Conservation (phyloP, 2,888 invertebrate genomes). For the Palloptera scutellata region DNA sequence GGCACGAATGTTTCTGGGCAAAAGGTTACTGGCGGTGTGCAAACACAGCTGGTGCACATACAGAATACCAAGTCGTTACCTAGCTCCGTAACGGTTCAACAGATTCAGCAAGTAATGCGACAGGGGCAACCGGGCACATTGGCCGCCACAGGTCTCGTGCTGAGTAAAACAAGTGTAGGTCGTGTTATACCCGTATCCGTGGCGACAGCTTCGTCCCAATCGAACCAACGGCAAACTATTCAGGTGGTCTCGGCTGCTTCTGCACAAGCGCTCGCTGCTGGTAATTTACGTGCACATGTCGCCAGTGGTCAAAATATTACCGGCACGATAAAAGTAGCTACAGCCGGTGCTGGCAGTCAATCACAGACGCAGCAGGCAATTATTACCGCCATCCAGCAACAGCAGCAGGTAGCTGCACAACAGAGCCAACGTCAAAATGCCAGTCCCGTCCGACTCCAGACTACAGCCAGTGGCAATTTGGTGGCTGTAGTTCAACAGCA, state of each 20-base stretch:
- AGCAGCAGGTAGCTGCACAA: slow-evolving; percentile 67
- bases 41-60: slow-evolving; percentile 75
- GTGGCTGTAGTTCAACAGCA: slow-evolving; percentile 70
- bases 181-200: slow-evolving; percentile 75
- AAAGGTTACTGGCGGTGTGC: slow-evolving; percentile 65
- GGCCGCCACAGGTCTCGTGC: slow-evolving; percentile 65
- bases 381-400: slow-evolving; percentile 65
- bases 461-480: slow-evolving; percentile 66
- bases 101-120: slow-evolving; percentile 77
- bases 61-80: slow-evolving; percentile 69
- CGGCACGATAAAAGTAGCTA: slow-evolving; percentile 67
- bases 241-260: slow-evolving; percentile 70
- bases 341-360: slow-evolving; percentile 58
- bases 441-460: slow-evolving; percentile 71
- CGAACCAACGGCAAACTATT: slow-evolving; percentile 67
- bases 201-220: slow-evolving; percentile 65
- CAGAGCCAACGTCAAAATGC: slow-evolving; percentile 68
- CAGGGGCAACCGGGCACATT: slow-evolving; percentile 66
- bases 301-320: slow-evolving; percentile 63
- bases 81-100: slow-evolving; percentile 75
- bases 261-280: slow-evolving; percentile 65
- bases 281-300: slow-evolving; percentile 66
- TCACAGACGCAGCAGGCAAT: slow-evolving; percentile 67
- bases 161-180: slow-evolving; percentile 70
- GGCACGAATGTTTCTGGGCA: slow-evolving; percentile 42